Evolutionary conservation across 2,113 vertebrate genomes (phyloP), one percentile per base, ranked within the genome.

Genomic region (Thinocorus orbignyianus): DNA sequence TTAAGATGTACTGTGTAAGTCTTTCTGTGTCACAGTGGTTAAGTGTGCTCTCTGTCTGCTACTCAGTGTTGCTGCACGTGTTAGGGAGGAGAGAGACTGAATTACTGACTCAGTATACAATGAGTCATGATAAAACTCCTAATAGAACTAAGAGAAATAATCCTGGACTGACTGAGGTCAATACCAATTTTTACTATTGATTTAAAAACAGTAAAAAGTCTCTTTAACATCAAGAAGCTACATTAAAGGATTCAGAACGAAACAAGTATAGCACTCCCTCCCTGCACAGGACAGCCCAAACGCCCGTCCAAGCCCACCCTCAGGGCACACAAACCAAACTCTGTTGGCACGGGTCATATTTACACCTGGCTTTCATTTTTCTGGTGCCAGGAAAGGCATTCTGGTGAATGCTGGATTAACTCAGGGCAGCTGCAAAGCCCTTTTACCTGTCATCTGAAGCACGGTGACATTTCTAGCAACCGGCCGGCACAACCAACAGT

Each of bases 381-480:
- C 60, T 71, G 46, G 10, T 44, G n/a, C 70, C 61, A 62, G 52
- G 26, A 66, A 15, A 64, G 44, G n/a, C 48, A 31, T 25, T 28
- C 31, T 42, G 37, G 11, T 23, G 3, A 8, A 19, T 5, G 16
- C 9, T 22, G 73, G 81, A 39, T 26, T 76, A 58, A 30, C 58
- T 42, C 2, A 1, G 0, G 4, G 20, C 65, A 51, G 37, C 3
- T 88, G 14, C 26, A 46, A 74, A 64, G 30, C 31, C 2, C 13
- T 92, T 88, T 97, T 91, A 98, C 98, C 97, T 97, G 98, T 98
- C 22, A 98, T 30, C 30, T 92, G 86, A 46, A 98, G 97, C 44
- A 96, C 3, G 0, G 97, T 93, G 48, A 74, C 35, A 6, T 94
- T 95, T 42, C 95, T 96, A 11, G 97, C 97, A 37, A 98, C 33